phyloP scores from a whole-genome alignment of 2,113 vertebrate genomes.

The Pampusana beccarii region DNA sequence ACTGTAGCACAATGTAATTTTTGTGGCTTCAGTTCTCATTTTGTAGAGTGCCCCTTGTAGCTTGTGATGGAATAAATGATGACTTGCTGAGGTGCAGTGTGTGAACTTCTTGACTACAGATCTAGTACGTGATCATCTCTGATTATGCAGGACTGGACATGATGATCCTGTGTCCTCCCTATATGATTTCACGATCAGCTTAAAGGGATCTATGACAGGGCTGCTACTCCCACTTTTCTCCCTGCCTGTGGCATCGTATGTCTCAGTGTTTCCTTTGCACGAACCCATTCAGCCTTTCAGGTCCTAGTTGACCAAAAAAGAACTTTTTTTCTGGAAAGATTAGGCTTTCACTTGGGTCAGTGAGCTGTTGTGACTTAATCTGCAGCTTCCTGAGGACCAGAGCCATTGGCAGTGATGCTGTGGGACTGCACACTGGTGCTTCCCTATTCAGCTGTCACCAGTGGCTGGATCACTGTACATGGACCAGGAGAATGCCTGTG shows the following conservation, averaged over 20 bases:
- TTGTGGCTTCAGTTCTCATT: not conserved
- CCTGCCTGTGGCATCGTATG: not conserved
- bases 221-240: not conserved
- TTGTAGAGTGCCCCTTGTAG: not conserved
- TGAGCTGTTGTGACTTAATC: not conserved
- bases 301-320: not conserved
- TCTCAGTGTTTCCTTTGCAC: not conserved
- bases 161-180: not conserved
- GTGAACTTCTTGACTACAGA: not conserved
- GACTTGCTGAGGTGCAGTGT: not conserved
- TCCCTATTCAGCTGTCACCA: rapidly evolving
- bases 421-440: not conserved
- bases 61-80: not conserved
- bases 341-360: not conserved
- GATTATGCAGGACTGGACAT: not conserved
- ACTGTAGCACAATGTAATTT: not conserved
- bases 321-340: not conserved
- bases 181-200: not conserved
- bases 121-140: not conserved
- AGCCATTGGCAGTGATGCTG: rapidly evolving
- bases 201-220: not conserved
- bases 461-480: not conserved
- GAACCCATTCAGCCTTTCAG: not conserved
- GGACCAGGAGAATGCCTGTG: not conserved
- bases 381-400: not conserved